A percentile compares a stretch with the other conserved stretches of the same genome.
Evolutionary conservation across 2,888 invertebrate genomes (phyloP).

Genomic region (Conomelus anceps): DNA sequence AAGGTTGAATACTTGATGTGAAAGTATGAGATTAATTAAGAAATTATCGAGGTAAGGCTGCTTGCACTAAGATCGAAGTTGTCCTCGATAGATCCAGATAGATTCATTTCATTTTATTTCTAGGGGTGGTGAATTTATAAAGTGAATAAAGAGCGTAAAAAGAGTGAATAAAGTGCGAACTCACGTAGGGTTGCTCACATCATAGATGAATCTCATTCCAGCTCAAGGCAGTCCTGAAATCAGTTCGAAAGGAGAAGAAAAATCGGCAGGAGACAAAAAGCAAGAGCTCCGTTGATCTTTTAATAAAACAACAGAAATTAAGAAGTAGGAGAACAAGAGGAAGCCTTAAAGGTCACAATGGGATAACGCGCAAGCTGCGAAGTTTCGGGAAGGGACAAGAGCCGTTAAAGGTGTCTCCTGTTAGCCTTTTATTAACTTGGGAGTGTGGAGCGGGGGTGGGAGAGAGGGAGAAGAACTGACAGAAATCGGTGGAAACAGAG

Average conservation of each 20-base stretch:
- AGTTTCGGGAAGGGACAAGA: neutral
- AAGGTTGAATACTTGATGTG: too few relatives aligned
- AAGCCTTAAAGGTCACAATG: neutral
- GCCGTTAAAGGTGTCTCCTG: neutral
- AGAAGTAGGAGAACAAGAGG: neutral
- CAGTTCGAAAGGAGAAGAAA: neutral
- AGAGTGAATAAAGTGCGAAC: too few relatives aligned
- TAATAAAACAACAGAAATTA: neutral
- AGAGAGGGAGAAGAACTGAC: neutral
- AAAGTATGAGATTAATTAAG: too few relatives aligned
- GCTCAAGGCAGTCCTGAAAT: neutral
- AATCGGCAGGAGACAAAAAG: neutral
- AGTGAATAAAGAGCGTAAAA: too few relatives aligned
- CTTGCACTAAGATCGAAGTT: too few relatives aligned
- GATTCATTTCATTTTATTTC: too few relatives aligned
- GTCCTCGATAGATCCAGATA: too few relatives aligned
- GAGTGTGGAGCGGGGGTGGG: neutral
- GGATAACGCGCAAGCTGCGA: neutral
- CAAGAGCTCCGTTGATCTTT: neutral
- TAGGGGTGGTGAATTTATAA: too few relatives aligned
- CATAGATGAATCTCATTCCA: neutral
- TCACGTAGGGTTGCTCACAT: too few relatives aligned
- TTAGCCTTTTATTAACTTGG: neutral
- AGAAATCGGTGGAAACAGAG: neutral
- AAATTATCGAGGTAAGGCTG: too few relatives aligned